Evolutionary conservation across 2,888 invertebrate genomes (phyloP), one percentile per base, ranked within the genome.

Genomic region (Drosophila koepferae): DNA sequence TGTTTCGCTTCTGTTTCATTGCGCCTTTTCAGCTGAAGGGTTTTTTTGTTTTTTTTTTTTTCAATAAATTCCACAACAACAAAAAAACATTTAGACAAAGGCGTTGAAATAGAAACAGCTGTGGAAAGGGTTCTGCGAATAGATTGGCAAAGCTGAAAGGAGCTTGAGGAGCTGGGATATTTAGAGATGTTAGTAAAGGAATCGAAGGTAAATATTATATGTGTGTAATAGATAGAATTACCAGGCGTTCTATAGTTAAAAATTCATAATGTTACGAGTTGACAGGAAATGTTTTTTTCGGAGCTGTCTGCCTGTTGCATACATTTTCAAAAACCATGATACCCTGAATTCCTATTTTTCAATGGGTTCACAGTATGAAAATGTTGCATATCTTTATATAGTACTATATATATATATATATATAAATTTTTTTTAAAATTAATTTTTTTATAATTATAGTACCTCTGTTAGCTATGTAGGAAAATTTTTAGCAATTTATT

Each of bases 1-100:
- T 75, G 61, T 82, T 82, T 80, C 74, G 72, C 83, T 88, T 82
- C 80, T 81, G 78, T 83, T 77, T 79, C 71, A 67, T 73, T 84
- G 74, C 76, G 28, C 16, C 59, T 43, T 56, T 58, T 53, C 40
- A 56, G 60, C 40, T 23, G 23, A 20, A 61, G 40, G 59, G 72
- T 67, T 38, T 67, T 28, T 28, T 23, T 38, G 65, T 28, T 28
- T 23, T 2, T 23, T 5, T 28, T 28, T 28, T 28, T 71, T 81
- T 66, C 77, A 72, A 86, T 86, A 83, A 68, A 82, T 86, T 86
- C 65, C 31, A 56, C 41, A 20, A 5, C 2, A 44, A 59, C 9
- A 68, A 54, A 59, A 59, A 31, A 72, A 65, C 54, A 53, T 63
- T 61, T 63, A 68, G 58, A 72, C 76, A 85, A 71, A 76, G 59